Base-by-base conservation (phyloP, 2,888 invertebrate species). In the Eilema depressum region DNA sequence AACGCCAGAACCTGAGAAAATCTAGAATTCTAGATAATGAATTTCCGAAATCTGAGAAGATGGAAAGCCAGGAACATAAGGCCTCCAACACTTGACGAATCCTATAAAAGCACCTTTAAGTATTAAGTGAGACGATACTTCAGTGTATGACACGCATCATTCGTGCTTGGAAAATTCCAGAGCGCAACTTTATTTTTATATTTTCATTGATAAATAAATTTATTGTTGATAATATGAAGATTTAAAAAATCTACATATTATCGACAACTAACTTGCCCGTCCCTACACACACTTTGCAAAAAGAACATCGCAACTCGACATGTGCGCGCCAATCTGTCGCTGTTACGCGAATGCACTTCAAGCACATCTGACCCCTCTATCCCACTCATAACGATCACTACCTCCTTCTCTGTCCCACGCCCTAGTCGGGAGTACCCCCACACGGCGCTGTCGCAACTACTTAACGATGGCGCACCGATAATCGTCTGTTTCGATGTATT, bases 241-340 rank as follows among this genome's bases (percentile, higher is more conserved):
- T 7, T 20, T 17, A 20, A 20, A 20, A 53, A 53, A n/a, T 20
- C 20, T 5, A 14, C 66, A 74, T 60, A 53, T 5, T 67, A 75
- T 78, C 71, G 77, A 80, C 76, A 69, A 7, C 2, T 25, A 69
- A 10, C 1, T 23, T 75, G 73, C 81, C 74, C 86, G 74, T 71
- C 88, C 69, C 87, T 87, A 85, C 65, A 71, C 74, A 74, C 67
- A 89, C 85, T 89, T 90, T 81, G 92, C 92, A 91, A 94, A 95
- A 95, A 95, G 95, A 93, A 90, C 95, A 95, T 93, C 94, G 91
- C 89, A 89, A 89, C 92, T 88, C 92, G 93, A 93, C 95, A 95
- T 95, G 95, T 95, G 95, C 92, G 92, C 92, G 91, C 88, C 95
- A 95, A 95, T 95, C 95, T 95, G 95, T 95, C 95, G 94, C 88